These are phyloP conservation scores for Ailurus styani DNA, from an alignment of 2,113 vertebrate species.

Conservation along the genomic window DNA sequence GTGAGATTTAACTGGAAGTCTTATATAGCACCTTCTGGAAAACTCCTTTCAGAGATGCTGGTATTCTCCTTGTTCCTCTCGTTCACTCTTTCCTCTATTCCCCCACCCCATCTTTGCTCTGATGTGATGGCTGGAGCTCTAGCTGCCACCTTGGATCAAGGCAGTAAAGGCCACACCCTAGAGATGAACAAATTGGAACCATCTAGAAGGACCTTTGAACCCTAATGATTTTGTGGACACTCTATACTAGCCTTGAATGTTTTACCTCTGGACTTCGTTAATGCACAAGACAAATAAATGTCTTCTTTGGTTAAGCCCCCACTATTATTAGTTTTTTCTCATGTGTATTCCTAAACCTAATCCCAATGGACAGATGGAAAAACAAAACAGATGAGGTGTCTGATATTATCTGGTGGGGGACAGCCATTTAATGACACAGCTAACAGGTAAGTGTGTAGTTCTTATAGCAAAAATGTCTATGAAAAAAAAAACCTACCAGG, in stretches of 20 bases:
- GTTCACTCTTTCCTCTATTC: background rate
- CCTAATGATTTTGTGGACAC: background rate
- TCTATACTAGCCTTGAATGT: background rate
- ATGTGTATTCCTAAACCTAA: background rate
- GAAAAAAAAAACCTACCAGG: background rate
- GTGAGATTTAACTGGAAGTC: background rate
- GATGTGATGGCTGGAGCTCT: background rate
- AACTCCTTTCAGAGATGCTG: background rate
- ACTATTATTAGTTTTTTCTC: background rate
- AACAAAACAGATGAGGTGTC: background rate
- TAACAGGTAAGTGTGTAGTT: background rate
- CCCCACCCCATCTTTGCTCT: background rate
- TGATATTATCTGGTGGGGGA: background rate
- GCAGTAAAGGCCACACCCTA: background rate
- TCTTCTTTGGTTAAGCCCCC: background rate
- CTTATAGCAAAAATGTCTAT: background rate
- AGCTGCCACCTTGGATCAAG: background rate
- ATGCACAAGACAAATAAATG: background rate
- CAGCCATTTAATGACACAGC: background rate
- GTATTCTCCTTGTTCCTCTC: background rate
- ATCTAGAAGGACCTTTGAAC: background rate
- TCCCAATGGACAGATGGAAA: background rate
- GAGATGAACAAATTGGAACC: background rate
- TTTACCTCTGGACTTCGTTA: background rate
- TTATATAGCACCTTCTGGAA: background rate